phyloP scores from a whole-genome alignment of 2,888 invertebrate genomes.

The Harpagoxenus sublaevis region DNA sequence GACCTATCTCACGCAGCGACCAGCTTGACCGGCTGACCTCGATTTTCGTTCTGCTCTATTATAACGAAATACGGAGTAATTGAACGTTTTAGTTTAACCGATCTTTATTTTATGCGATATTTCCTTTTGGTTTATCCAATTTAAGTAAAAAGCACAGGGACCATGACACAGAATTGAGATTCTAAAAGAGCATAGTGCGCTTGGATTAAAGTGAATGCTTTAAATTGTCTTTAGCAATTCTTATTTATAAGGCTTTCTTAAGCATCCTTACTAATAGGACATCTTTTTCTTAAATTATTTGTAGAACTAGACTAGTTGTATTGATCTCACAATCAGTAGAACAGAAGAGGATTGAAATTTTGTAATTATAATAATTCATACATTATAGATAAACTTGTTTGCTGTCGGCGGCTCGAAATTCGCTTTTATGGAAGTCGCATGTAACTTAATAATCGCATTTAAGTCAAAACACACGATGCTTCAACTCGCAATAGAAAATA shows the following conservation, averaged over 20 bases:
- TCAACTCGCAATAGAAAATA: neutral
- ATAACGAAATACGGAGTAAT: slow-evolving; percentile 4
- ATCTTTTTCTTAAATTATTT: neutral
- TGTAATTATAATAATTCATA: neutral
- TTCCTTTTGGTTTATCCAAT: neutral
- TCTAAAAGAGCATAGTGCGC: neutral
- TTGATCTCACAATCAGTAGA: neutral
- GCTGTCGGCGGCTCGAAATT: neutral
- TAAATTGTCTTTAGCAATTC: neutral
- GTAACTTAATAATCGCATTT: neutral
- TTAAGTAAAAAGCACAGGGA: neutral
- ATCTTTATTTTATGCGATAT: neutral
- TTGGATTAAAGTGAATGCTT: neutral
- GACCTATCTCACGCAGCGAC: slow-evolving; percentile 18
- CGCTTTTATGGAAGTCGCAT: too few species aligned
- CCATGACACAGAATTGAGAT: neutral
- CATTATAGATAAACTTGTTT: neutral
- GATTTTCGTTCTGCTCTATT: neutral
- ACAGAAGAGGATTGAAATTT: neutral
- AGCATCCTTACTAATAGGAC: neutral
- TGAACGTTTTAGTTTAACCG: slow-evolving; percentile 2
- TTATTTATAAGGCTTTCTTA: neutral
- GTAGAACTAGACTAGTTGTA: neutral
- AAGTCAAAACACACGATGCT: neutral
- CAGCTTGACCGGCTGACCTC: slow-evolving; percentile 21